Evolutionary conservation across 2,113 vertebrate species (phyloP), one percentile per base, ranked within the genome.

Genomic region (Limnothrissa miodon): DNA sequence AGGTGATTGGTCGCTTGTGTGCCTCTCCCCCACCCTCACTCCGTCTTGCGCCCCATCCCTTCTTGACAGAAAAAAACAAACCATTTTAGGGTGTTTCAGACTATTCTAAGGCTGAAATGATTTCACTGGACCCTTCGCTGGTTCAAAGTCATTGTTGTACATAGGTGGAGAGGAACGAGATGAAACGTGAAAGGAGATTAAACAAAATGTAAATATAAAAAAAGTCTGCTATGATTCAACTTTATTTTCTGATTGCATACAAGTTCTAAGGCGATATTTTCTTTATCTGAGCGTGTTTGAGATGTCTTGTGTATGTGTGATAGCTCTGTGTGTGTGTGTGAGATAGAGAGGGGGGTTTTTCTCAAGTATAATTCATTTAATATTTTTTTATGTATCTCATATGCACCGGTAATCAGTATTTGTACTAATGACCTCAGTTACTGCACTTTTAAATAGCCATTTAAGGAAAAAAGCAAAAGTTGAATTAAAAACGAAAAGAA

Each of bases 341-440:
- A n/a, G n/a, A n/a, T 83, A 4, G 42, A 4, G 42, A 42, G 42
- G 2, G 42, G 9, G 81, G 56, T 87, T 86, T 39, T 0, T 88
- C 74, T 87, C 85, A 85, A 87, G 84, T 86, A 81, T 89, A 93
- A 91, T 85, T 90, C 29, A 89, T 92, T 92, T 94, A 90, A 93
- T 91, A 90, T 87, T 48, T 92, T n/a, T 89, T 91, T 92, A 93
- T 90, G 94, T 91, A 93, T 91, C 88, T 91, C 46, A 21, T 93
- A 92, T 95, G 62, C 83, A 80, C 82, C 45, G 33, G 90, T 95
- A 94, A 93, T 93, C 95, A 94, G 95, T 96, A 94, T 95, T 96
- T 92, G 90, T 95, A 94, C 94, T 93, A 94, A 94, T 95, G 93
- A 96, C 94, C 95, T 98, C 95, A 91, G 93, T 96, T 95, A 94